Percentiles rank a stretch among this genome's conserved stretches.
These are phyloP conservation scores for Syritta pipiens DNA, from an alignment of 2,888 invertebrate species.

Conservation along the genomic window DNA sequence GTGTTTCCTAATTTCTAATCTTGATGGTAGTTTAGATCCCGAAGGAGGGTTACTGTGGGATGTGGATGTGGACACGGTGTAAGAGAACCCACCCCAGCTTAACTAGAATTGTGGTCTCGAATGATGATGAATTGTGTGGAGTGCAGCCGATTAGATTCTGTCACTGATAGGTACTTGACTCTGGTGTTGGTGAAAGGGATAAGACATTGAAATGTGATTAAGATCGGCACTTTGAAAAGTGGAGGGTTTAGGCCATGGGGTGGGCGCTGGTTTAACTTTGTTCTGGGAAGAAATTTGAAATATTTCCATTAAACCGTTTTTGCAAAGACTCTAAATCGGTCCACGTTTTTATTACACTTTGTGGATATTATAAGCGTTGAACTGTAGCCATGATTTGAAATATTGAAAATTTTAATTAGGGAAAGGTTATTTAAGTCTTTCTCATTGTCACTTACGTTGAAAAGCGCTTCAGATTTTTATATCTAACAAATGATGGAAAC, in stretches of 20 bases:
- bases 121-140: slow-evolving; percentile 20
- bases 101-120: slow-evolving; percentile 34
- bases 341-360: no score
- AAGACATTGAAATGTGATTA: neutral
- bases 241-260: neutral
- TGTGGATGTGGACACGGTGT: slow-evolving; percentile 10
- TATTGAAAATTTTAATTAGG: no score
- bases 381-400: no score
- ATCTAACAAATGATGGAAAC: no score
- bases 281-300: no score
- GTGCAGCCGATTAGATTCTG: slow-evolving; percentile 43
- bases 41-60: slow-evolving; percentile 19
- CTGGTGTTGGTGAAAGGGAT: slow-evolving; percentile 21
- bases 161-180: slow-evolving; percentile 34
- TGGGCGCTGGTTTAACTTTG: no score
- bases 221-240: neutral
- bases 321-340: no score
- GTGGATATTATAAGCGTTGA: no score
- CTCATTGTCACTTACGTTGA: no score
- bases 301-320: no score
- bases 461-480: no score
- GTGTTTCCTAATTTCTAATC: slow-evolving; percentile 14
- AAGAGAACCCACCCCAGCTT: slow-evolving; percentile 34
- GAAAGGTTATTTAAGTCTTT: no score
- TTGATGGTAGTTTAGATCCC: slow-evolving; percentile 16